Percentiles rank a stretch among this genome's conserved stretches.
Conservation (phyloP, 1,140 invertebrate genomes). For the Chymomyza costata region DNA sequence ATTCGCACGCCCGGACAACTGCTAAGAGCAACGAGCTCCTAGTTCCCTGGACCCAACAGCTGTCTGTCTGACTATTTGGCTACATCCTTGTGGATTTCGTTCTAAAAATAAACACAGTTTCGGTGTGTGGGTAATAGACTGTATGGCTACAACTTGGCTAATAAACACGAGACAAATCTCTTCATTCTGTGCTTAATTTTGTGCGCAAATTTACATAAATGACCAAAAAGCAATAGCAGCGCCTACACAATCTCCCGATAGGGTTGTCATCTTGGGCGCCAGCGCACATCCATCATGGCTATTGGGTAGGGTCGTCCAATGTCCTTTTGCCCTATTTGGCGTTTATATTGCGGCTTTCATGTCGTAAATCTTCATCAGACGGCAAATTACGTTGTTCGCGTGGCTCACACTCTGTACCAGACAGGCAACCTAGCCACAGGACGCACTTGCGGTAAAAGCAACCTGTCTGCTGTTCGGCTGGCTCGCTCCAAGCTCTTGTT, state of each 20-base stretch:
- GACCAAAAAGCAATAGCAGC: conserved; percentile 27
- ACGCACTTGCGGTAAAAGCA: too few species aligned
- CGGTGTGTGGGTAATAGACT: conserved; percentile 27
- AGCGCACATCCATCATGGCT: conserved; percentile 50
- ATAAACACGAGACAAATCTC: conserved; percentile 68
- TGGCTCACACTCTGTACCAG: conserved; percentile 1
- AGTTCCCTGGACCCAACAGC: too few species aligned
- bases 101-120: too few species aligned
- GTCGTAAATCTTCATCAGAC: conserved; percentile 72
- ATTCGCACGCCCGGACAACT: too few species aligned
- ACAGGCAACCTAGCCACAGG: too few species aligned
- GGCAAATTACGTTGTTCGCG: conserved; percentile 66
- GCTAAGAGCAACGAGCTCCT: too few species aligned
- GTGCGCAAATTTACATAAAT: conserved; percentile 66
- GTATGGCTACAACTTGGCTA: conserved; percentile 45
- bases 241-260: conserved; percentile 8
- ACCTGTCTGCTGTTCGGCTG: too few species aligned
- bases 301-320: conserved; percentile 19
- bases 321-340: conserved; percentile 52
- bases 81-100: background rate
- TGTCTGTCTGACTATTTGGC: background rate
- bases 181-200: conserved; percentile 64
- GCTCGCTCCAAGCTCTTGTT: background rate
- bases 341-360: conserved; percentile 68
- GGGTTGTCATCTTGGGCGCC: conserved; percentile 25